Base-by-base conservation (phyloP, 2,113 vertebrate genomes). In the Nesogale talazaci region DNA sequence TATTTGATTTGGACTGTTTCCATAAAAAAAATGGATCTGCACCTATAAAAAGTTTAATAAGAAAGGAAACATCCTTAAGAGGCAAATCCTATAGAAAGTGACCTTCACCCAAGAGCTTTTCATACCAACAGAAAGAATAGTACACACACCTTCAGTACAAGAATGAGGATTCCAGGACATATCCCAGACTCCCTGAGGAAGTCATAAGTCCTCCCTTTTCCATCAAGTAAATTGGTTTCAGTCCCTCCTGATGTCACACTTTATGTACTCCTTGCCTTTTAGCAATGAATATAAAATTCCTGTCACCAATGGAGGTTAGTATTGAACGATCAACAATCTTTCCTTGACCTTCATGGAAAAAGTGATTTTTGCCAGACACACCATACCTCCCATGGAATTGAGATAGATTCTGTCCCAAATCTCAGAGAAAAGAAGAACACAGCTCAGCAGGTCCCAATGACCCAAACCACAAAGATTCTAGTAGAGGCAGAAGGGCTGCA, bases 1-100 rank as follows among this genome's bases (percentile, higher is more conserved):
- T 95, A 82, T 94, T 95, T 94, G 80, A 91, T 91, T 75, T 94
- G 93, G 89, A 87, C 15, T 91, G 6, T 74, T 97, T 76, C 42
- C 86, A 92, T 69, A 31, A 31, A 46, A 83, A 83, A 20, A 40
- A 90, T 87, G 46, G 9, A 89, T 34, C 81, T 14, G n/a, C 1
- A 94, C 38, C 36, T 72, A 84, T 42, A 63, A 75, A 95, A 86
- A 52, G 36, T 95, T 74, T 81, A 84, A 90, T 90, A 93, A 91
- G 65, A 1, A 94, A 20, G 19, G n/a, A 91, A 94, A 75, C 5
- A 19, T 90, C 70, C 29, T 72, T 38, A 97, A 92, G 83, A 81
- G 46, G 69, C 96, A 34, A 10, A 2, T 86, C 75, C 15, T 77
- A 76, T 85, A 92, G 16, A 65, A 92, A 94, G 34, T n/a, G 56